phyloP scores from a whole-genome alignment of 2,797 vertebrate species.

The Staurois parvus region DNA sequence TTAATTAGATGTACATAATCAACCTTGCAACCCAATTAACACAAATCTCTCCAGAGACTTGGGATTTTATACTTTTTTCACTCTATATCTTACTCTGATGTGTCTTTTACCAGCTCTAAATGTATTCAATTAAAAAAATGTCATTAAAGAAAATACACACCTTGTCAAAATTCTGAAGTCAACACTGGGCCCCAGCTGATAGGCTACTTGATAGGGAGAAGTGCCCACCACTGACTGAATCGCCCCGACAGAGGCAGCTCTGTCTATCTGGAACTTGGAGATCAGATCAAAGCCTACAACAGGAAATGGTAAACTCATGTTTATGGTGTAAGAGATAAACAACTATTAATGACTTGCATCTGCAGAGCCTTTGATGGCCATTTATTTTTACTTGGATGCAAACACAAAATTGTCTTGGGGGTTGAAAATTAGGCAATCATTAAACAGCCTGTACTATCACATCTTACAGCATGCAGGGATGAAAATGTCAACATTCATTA shows the following conservation, averaged over 20 bases:
- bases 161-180: slow-evolving; percentile 90
- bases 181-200: slow-evolving; percentile 81
- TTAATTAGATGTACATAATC: not conserved
- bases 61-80: no score
- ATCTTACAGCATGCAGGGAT: not conserved
- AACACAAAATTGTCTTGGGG: not conserved
- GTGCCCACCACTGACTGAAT: slow-evolving; percentile 82
- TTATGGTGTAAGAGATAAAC: slow-evolving; percentile 8
- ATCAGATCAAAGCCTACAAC: slow-evolving; percentile 86
- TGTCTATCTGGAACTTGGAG: slow-evolving; percentile 90
- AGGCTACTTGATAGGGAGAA: slow-evolving; percentile 80
- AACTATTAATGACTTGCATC: not conserved
- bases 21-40: not conserved
- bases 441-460: not conserved
- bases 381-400: not conserved
- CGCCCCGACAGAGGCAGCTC: slow-evolving; percentile 82
- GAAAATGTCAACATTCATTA: not conserved
- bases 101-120: no score
- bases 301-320: slow-evolving; percentile 44
- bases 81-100: no score
- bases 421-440: not conserved
- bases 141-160: slow-evolving; percentile 65
- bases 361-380: not conserved
- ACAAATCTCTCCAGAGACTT: no score
- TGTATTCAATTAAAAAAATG: no score